Conservation (phyloP, 2,113 vertebrate species). For the Callionymus lyra region DNA sequence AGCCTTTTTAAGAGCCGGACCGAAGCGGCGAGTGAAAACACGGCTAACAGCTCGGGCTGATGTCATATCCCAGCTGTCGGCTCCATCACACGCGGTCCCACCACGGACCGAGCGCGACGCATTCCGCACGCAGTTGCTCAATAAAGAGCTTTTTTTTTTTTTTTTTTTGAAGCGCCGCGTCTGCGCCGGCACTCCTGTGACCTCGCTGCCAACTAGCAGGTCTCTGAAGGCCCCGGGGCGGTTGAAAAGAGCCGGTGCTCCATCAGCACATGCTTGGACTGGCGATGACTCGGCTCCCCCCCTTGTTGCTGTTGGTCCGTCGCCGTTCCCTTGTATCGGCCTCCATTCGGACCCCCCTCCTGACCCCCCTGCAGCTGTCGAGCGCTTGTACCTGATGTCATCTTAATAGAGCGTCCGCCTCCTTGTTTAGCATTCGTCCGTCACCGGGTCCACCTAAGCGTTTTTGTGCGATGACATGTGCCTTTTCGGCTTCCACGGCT, state of each 20-base stretch:
- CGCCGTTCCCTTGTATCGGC: conserved; percentile 58
- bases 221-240: conserved; percentile 47
- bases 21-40: conserved; percentile 67
- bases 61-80: conserved; percentile 71
- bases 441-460: conserved; percentile 59
- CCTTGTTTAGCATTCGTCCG: conserved; percentile 60
- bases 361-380: conserved; percentile 65
- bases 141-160: conserved; percentile 29
- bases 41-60: conserved; percentile 60
- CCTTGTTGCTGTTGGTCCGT: conserved; percentile 65
- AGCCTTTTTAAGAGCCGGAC: conserved; percentile 67
- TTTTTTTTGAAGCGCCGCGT: conserved; percentile 44
- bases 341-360: conserved; percentile 47
- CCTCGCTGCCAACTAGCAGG: conserved; percentile 38
- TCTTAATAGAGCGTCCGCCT: conserved; percentile 53
- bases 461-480: conserved; percentile 65
- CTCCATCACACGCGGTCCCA: conserved; percentile 58
- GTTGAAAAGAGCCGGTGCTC: conserved; percentile 55
- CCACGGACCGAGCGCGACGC: conserved; percentile 20
- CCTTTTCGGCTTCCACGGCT: conserved; percentile 54
- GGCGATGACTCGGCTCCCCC: conserved; percentile 48
- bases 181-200: conserved; percentile 39
- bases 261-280: conserved; percentile 67
- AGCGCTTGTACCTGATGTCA: conserved; percentile 59
- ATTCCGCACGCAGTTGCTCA: conserved; percentile 50